Evolutionary conservation across 2,888 invertebrate species (phyloP), one percentile per base, ranked within the genome.

Genomic region (Oscheius onirici): DNA sequence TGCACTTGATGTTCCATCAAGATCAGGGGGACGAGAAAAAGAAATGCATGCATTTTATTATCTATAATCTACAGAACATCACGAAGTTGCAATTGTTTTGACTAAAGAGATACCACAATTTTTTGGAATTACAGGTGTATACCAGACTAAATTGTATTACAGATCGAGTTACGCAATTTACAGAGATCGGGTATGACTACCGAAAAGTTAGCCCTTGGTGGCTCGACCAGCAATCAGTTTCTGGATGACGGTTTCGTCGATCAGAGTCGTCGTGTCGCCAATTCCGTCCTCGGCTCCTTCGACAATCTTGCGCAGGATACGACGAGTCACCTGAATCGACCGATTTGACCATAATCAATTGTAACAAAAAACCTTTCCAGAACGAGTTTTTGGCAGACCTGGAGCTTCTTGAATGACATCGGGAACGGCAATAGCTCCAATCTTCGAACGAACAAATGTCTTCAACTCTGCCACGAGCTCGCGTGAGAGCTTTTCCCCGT

Each of bases 391-490:
- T 0, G 99, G 99, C 76, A 99, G 90, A 0, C 93, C 93, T 0
- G 95, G 94, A 0, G 97, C 96, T 88, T 94, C 92, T 79, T 99
- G 97, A 71, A 99, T 92, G 44, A 93, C 92, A 88, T 97, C 97
- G 0, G 97, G 97, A 84, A 93, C 92, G 0, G 97, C 97, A 88
- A 99, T 96, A 0, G 97, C 93, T 1, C 97, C 97, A 83, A 97
- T 97, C 84, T 93, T 92, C 61, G 82, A 92, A 57, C 97, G 92
- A 0, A 97, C 95, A 90, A 83, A 65, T 26, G 72, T 65, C 69
- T 80, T 80, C 20, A 80, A 66, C 44, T 80, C 80, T 26, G 66
- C 71, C 10, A 80, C 72, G 22, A 77, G 65, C 20, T 26, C 52
- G 15, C 72, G 71, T 57, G 65, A 55, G 44, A 80, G 55, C 20